Base-by-base conservation (phyloP, 2,888 invertebrate species). In the Sphecodes monilicornis region DNA sequence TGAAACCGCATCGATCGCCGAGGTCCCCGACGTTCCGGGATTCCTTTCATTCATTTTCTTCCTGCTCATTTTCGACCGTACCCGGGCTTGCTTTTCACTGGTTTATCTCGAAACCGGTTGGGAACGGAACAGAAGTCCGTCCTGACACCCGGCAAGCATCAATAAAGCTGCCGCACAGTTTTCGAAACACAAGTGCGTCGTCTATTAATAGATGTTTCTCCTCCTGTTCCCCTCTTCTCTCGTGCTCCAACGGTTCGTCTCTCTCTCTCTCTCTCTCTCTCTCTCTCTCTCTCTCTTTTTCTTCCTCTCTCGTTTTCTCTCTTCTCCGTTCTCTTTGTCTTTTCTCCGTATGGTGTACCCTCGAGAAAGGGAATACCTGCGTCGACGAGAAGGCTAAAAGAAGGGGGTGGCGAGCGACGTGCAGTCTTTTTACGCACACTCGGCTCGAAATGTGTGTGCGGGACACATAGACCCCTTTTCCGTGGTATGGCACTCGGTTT, bases 401-500 rank as follows among this genome's bases (percentile, higher is more conserved):
- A 82, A 77, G 72, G 72, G 72, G 76, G 36, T 54, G 82, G 76
- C 54, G 54, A 46, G 78, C 74, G 74, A 64, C 81, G 82, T 54
- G 74, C 86, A 78, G 75, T 70, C 74, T 85, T 87, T 89, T 87
- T 70, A 71, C 80, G 72, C 76, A 50, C 75, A 79, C 75, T 71
- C 78, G 57, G 29, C 64, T 22, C 73, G 50, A 22, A 39, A 36
- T 50, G 57, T 70, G 85, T 57, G 77, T 64, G 78, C 69, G 71
- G 73, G 69, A 76, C 54, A 80, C 79, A 74, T 76, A 80, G 74
- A 76, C 88, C 89, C 88, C 80, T 87, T 90, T 89, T 86, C 84
- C 89, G 80, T 88, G 87, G 78, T 32, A 81, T 88, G 87, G 78
- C 36, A 81, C 84, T 88, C 86, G 77, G 80, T 88, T 86, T 84